phyloP scores from a whole-genome alignment of 1,140 invertebrate species.

The Meloidogyne hapla region DNA sequence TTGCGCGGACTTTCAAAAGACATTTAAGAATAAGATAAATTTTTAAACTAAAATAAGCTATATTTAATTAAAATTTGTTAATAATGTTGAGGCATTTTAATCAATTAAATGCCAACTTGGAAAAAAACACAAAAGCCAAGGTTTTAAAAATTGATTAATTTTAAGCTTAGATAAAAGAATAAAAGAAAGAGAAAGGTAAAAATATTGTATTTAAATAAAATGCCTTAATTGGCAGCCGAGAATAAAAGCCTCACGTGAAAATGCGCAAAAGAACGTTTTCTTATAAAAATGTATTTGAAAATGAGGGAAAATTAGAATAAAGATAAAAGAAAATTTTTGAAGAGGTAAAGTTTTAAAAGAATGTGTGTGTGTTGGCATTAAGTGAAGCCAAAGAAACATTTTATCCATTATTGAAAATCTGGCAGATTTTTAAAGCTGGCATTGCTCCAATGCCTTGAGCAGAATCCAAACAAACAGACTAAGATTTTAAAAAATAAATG shows the following conservation, averaged over 20 bases:
- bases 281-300: background rate
- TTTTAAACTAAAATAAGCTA: too few species aligned
- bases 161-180: background rate
- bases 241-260: background rate
- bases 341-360: background rate
- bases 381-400: too few species aligned
- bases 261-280: background rate
- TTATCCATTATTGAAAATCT: too few species aligned
- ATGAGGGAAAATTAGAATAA: background rate
- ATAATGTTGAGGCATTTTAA: background rate
- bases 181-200: background rate
- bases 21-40: background rate
- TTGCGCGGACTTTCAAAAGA: background rate
- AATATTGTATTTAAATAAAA: background rate
- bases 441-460: too few species aligned
- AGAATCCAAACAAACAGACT: too few species aligned
- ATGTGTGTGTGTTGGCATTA: too few species aligned
- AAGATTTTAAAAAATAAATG: too few species aligned
- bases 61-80: too few species aligned
- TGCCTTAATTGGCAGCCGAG: background rate
- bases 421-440: too few species aligned
- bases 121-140: background rate
- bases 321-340: background rate
- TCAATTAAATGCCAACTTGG: background rate
- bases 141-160: background rate